A percentile compares a stretch with the other conserved stretches of the same genome.
Conservation (phyloP, 2,888 invertebrate species). For the Lysandra bellargus region DNA sequence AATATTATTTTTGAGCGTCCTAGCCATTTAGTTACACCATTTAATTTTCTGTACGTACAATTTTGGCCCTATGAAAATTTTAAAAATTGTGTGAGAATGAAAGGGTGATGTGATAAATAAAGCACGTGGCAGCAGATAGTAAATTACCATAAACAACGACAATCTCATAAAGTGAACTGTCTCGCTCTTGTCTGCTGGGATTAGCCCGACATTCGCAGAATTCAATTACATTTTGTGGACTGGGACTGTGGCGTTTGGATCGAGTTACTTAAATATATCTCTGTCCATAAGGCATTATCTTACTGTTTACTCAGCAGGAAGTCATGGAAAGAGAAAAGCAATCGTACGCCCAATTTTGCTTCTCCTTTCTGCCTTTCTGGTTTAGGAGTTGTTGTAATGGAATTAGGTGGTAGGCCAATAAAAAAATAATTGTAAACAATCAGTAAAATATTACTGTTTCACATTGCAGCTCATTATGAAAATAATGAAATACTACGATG, state of each 20-base stretch:
- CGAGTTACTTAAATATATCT: conserved; percentile 6
- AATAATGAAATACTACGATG: not conserved
- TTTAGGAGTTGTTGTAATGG: no score
- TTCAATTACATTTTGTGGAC: conserved; percentile 22
- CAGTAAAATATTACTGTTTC: no score
- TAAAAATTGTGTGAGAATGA: not conserved
- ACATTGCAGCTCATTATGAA: not conserved
- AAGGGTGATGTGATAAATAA: not conserved
- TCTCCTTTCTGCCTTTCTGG: no score
- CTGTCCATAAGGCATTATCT: not conserved
- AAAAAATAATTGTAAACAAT: no score
- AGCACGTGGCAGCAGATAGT: not conserved
- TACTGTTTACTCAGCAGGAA: conserved; percentile 7
- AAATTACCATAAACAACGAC: conserved; percentile 4
- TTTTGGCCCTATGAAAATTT: not conserved
- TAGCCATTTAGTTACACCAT: no score
- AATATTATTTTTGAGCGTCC: not conserved
- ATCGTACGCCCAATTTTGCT: no score
- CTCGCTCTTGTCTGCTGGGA: conserved; percentile 11
- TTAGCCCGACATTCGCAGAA: conserved; percentile 10
- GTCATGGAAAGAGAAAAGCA: not conserved
- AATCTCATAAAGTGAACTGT: conserved; percentile 8
- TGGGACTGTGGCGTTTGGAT: not conserved
- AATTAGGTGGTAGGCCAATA: no score
- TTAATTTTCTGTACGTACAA: not conserved